phyloP scores from a whole-genome alignment of 2,888 invertebrate species.

The Caradrina clavipalpis region DNA sequence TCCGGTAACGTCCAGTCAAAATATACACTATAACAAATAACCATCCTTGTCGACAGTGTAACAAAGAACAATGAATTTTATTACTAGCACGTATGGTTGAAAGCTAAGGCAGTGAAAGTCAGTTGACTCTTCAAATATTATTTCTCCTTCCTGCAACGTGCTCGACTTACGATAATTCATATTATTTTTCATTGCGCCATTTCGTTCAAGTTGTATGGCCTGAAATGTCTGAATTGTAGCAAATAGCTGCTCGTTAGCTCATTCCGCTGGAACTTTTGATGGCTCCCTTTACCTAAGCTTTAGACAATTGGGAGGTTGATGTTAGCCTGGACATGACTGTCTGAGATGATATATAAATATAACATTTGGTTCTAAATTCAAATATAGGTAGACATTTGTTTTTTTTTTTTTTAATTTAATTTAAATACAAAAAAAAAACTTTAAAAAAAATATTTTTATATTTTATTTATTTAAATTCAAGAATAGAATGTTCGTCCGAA shows the following conservation, averaged over 20 bases:
- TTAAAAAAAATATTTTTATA: too few relatives aligned
- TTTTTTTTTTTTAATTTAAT: too few relatives aligned
- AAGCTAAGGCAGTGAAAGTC: not conserved
- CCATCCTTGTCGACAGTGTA: too few relatives aligned
- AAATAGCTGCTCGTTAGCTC: conserved; percentile 77
- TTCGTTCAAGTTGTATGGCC: conserved; percentile 44
- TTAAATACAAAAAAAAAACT: too few relatives aligned
- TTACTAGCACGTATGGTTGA: not conserved
- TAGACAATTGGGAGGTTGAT: conserved; percentile 52
- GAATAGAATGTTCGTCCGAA: too few relatives aligned
- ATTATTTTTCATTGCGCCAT: conserved; percentile 52
- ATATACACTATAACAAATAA: too few relatives aligned
- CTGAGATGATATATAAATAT: not conserved
- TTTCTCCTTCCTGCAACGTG: not conserved
- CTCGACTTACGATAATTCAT: conserved; percentile 32
- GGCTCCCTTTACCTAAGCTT: conserved; percentile 61
- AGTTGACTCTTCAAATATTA: conserved; percentile 13
- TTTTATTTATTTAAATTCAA: too few relatives aligned
- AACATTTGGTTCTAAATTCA: too few relatives aligned
- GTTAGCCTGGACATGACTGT: conserved; percentile 36
- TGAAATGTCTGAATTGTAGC: conserved; percentile 58
- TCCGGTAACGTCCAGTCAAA: too few relatives aligned
- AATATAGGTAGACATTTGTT: too few relatives aligned
- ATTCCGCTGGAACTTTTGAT: conserved; percentile 67
- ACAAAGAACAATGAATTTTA: too few relatives aligned